Evolutionary conservation across 2,113 vertebrate genomes (phyloP), one percentile per base, ranked within the genome.

Genomic region (Antidorcas marsupialis): DNA sequence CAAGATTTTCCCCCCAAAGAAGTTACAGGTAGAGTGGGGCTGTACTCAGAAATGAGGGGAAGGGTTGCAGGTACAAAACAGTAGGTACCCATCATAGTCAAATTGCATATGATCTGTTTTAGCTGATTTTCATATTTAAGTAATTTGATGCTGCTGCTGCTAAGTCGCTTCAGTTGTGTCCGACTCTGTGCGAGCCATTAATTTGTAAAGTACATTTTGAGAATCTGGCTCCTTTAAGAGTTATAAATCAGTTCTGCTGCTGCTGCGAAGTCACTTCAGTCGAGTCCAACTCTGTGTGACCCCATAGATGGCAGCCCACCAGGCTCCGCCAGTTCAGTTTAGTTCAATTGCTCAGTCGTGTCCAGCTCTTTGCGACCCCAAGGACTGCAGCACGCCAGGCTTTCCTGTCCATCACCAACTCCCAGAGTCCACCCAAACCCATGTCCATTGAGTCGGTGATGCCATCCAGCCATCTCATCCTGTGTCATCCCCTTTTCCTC

Each of bases 131-230:
- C 60, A 52, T 78, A 12, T 47, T 64, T 19, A 64, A 71, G 3
- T 47, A 57, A 12, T 89, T 95, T 59, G 39, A 25, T 78, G 47
- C 47, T 50, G 47, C 47, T 50, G 3, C 47, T 50, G 47, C 47
- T 50, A 13, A 50, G 47, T 50, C 12, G 47, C 47, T 50, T 50
- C 47, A 50, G 47, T 50, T 13, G 12, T 50, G 47, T 50, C 47
- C 47, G 2, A 13, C 47, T 50, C 47, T 13, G 47, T 50, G 8
- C 25, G 30, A 79, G 4, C 16, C 28, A 19, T 43, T 95, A n/a
- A 85, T 52, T 88, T 92, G 14, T 76, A 97, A 89, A 95, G 30
- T 50, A 1, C 28, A 39, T 89, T 88, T 62, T 62, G 45, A 64
- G 25, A 74, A 7, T 47, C 52, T 87, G 10, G 62, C 47, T 89